Conservation (phyloP, 2,113 vertebrate species). For the Trochalopteron elliotii region DNA sequence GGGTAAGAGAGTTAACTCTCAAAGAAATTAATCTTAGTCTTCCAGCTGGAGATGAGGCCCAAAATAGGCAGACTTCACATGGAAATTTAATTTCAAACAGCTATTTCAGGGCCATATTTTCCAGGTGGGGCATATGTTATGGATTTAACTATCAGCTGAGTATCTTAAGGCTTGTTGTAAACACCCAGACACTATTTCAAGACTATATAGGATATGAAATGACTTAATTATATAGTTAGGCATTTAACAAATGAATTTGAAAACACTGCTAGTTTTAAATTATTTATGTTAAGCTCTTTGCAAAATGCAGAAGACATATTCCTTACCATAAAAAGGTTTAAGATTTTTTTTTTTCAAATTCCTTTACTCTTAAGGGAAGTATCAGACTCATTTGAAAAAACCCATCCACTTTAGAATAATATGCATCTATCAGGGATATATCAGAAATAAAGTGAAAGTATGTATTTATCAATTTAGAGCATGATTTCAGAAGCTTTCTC, state of each 20-base stretch:
- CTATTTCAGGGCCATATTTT: constrained; percentile 38
- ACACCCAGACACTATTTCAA: constrained; percentile 13
- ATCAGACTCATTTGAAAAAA: neutral
- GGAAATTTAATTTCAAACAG: constrained; percentile 40
- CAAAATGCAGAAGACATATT: neutral
- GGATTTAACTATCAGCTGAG: constrained; percentile 31
- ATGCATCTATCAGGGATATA: neutral
- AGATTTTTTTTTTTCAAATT: neutral
- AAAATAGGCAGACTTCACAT: constrained; percentile 5
- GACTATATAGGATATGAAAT: neutral
- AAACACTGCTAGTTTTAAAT: neutral
- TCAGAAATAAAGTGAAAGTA: neutral
- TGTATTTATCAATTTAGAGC: neutral
- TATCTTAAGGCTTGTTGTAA: constrained; percentile 18
- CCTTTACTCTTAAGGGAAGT: neutral
- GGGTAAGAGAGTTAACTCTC: constrained; percentile 26
- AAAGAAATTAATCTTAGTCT: constrained; percentile 30
- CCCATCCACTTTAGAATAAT: neutral
- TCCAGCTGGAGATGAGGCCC: constrained; percentile 20
- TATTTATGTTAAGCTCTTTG: neutral
- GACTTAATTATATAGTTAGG: neutral
- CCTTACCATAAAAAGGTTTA: neutral
- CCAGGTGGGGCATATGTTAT: constrained; percentile 46
- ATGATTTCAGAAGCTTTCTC: neutral
- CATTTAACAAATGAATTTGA: neutral